phyloP scores from a whole-genome alignment of 2,888 invertebrate species.

The Chaetogeoica ovagalla region DNA sequence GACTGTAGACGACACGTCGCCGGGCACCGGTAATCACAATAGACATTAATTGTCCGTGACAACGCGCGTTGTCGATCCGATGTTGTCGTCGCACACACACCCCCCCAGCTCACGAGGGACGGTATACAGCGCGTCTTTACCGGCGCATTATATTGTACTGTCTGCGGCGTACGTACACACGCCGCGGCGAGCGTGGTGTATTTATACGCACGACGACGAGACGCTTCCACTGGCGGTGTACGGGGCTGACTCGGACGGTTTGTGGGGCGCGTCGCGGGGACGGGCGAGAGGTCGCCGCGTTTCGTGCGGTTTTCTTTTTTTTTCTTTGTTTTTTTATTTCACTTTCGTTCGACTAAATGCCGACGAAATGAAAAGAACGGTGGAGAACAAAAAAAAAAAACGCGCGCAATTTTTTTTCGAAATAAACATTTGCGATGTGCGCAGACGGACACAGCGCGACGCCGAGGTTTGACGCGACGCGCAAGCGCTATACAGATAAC shows the following conservation, averaged over 20 bases:
- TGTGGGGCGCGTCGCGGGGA: background rate
- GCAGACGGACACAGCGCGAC: too few relatives aligned
- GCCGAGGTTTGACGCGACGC: too few relatives aligned
- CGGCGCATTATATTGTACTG: too few relatives aligned
- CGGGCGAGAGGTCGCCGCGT: background rate
- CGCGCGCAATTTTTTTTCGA: background rate
- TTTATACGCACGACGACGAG: too few relatives aligned
- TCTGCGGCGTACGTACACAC: too few relatives aligned
- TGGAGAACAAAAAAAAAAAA: background rate
- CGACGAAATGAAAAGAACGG: too few relatives aligned
- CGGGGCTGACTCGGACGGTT: too few relatives aligned
- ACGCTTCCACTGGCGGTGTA: too few relatives aligned
- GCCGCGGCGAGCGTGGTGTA: too few relatives aligned
- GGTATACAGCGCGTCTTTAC: background rate
- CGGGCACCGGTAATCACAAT: constrained; percentile 16
- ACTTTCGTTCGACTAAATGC: background rate
- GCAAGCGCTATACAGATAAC: too few relatives aligned
- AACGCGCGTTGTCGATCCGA: constrained; percentile 3
- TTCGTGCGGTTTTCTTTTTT: background rate
- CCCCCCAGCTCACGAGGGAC: too few relatives aligned
- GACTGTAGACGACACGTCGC: constrained; percentile 16
- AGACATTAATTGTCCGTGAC: constrained; percentile 46
- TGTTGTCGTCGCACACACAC: constrained; percentile 19
- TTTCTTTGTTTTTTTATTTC: background rate
- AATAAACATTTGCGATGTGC: too few relatives aligned